phyloP scores from a whole-genome alignment of 2,888 invertebrate species.

The Blastobasis lacticolella region DNA sequence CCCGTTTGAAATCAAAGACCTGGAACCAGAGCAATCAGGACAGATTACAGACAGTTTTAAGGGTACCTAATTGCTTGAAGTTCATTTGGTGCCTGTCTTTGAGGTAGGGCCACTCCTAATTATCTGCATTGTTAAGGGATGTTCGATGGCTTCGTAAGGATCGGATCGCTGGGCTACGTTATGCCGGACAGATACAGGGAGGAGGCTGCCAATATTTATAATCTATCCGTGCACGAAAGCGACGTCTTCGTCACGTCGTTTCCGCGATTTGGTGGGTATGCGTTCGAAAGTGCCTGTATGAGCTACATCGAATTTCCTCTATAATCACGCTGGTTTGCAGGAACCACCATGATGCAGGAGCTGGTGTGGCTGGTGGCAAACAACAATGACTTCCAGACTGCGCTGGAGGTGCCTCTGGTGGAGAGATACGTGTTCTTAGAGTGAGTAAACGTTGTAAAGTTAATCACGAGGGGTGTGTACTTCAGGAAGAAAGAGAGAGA shows the following conservation, averaged over 20 bases:
- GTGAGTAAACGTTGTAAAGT: too few relatives aligned
- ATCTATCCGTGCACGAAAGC: slow-evolving; percentile 73
- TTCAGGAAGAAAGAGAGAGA: too few relatives aligned
- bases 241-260: slow-evolving; percentile 66
- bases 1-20: too few relatives aligned
- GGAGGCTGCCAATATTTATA: slow-evolving; percentile 75
- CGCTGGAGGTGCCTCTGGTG: slow-evolving; percentile 59
- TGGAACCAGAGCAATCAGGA: too few relatives aligned
- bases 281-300: background rate
- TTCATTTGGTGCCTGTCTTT: too few relatives aligned
- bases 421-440: slow-evolving; percentile 82
- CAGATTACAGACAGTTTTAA: too few relatives aligned
- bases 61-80: too few relatives aligned
- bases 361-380: slow-evolving; percentile 82
- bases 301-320: background rate
- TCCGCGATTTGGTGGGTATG: slow-evolving; percentile 1
- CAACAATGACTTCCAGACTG: slow-evolving; percentile 76
- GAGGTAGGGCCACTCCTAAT: too few relatives aligned
- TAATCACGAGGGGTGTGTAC: too few relatives aligned
- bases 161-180: slow-evolving; percentile 79
- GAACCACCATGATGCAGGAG: slow-evolving; percentile 82
- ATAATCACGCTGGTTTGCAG: slow-evolving; percentile 26
- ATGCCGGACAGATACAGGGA: slow-evolving; percentile 73
- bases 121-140: too few relatives aligned
- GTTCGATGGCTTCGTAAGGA: slow-evolving; percentile 76